A percentile compares a stretch with the other conserved stretches of the same genome.
These are phyloP conservation scores for Drosophila tropicalis DNA, from an alignment of 1,140 invertebrate genomes.

Conservation along the genomic window DNA sequence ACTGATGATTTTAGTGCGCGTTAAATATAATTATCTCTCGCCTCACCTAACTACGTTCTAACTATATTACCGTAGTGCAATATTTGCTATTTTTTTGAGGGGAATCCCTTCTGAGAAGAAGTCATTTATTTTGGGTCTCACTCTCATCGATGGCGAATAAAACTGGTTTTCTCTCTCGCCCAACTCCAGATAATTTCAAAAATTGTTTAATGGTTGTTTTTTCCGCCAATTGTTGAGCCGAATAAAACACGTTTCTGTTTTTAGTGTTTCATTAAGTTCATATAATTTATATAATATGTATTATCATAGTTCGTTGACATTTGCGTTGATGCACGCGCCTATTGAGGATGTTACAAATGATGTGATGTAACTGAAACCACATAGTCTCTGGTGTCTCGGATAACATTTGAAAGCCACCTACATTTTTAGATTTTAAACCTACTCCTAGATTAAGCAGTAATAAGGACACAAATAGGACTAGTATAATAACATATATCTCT, in stretches of 20 bases:
- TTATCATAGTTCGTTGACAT: constrained; percentile 6
- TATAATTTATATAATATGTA: constrained; percentile 12
- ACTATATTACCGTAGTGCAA: not conserved
- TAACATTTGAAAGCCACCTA: not conserved
- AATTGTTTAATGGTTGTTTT: not conserved
- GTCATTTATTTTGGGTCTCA: not conserved
- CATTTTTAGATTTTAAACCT: not conserved
- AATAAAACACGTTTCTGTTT: constrained; percentile 5
- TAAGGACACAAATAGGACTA: too few relatives aligned
- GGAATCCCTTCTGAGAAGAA: not conserved
- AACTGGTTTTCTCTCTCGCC: constrained; percentile 1
- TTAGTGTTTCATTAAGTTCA: not conserved
- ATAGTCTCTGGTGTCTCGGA: not conserved
- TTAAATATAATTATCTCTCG: constrained; percentile 1
- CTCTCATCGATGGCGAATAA: not conserved
- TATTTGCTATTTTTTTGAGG: not conserved
- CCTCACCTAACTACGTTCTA: not conserved
- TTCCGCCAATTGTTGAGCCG: constrained; percentile 5
- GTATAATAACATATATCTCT: too few relatives aligned
- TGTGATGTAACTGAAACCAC: not conserved
- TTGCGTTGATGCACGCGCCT: not conserved
- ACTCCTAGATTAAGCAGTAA: too few relatives aligned
- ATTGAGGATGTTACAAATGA: not conserved
- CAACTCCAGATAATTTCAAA: constrained; percentile 3
- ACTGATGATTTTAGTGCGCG: not conserved